Conservation (phyloP, 2,797 vertebrate genomes). For the Hirundo rustica region DNA sequence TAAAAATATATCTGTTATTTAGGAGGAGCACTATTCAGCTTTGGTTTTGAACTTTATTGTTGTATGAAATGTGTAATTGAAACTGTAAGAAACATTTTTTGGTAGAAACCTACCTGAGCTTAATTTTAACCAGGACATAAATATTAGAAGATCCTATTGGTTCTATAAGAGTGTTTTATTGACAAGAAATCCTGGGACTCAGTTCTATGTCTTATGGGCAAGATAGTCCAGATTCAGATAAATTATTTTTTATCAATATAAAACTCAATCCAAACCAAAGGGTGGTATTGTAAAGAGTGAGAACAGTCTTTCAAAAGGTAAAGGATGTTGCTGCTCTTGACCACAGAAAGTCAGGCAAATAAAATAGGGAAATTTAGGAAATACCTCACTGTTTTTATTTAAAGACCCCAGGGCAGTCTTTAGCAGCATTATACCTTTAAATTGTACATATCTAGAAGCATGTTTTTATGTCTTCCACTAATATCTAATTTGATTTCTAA, state of each 20-base stretch:
- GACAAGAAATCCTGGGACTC: neutral
- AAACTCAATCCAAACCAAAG: neutral
- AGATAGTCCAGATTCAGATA: neutral
- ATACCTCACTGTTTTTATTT: neutral
- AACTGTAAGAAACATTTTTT: neutral
- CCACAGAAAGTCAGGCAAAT: neutral
- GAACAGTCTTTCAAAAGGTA: neutral
- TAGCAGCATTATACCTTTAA: neutral
- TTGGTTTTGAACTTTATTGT: neutral
- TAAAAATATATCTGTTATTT: neutral
- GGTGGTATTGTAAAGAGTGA: neutral
- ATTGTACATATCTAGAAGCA: neutral
- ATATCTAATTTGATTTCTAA: neutral
- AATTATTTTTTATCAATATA: neutral
- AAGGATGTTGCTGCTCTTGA: neutral
- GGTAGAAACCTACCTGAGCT: neutral
- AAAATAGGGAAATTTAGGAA: neutral
- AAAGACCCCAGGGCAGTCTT: neutral
- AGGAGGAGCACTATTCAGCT: neutral
- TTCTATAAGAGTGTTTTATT: neutral
- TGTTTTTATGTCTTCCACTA: neutral
- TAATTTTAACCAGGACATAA: neutral
- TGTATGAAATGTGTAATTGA: neutral
- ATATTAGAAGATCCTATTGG: neutral
- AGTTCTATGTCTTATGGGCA: neutral